Conservation (phyloP, 2,888 invertebrate genomes). For the Camptogramma bilineatum region DNA sequence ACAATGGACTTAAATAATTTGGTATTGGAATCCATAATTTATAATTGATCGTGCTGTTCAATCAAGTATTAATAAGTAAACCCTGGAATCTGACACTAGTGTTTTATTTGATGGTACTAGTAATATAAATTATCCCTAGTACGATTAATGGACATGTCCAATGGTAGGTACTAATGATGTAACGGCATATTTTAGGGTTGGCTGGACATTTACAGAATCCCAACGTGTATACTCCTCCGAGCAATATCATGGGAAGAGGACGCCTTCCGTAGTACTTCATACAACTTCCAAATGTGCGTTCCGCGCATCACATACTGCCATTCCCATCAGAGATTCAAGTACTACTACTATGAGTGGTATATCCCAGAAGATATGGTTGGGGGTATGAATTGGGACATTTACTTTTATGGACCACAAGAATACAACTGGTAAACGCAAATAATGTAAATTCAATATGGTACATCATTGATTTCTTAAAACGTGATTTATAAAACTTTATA, state of each 20-base stretch:
- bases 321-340: slow-evolving; percentile 51
- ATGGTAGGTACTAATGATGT: too few species aligned
- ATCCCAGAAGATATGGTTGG: slow-evolving; percentile 50
- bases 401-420: slow-evolving; percentile 57
- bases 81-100: neutral
- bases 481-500: neutral
- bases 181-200: slow-evolving; percentile 70
- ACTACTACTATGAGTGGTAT: slow-evolving; percentile 68
- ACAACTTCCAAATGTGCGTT: slow-evolving; percentile 66
- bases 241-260: slow-evolving; percentile 53
- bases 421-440: slow-evolving; percentile 42
- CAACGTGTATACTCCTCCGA: slow-evolving; percentile 63
- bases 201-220: slow-evolving; percentile 61
- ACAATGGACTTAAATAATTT: too few species aligned
- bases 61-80: too few species aligned
- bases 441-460: neutral
- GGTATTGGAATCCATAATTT: too few species aligned
- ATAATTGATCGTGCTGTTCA: too few species aligned
- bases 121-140: too few species aligned
- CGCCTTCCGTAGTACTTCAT: slow-evolving; percentile 57
- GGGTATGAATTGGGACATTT: slow-evolving; percentile 59
- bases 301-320: slow-evolving; percentile 63
- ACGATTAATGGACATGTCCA: too few species aligned
- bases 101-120: too few species aligned
- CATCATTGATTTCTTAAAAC: neutral